Percentiles rank a stretch among this genome's conserved stretches.
Conservation (phyloP, 2,888 invertebrate genomes). For the Iphiclides podalirius region DNA sequence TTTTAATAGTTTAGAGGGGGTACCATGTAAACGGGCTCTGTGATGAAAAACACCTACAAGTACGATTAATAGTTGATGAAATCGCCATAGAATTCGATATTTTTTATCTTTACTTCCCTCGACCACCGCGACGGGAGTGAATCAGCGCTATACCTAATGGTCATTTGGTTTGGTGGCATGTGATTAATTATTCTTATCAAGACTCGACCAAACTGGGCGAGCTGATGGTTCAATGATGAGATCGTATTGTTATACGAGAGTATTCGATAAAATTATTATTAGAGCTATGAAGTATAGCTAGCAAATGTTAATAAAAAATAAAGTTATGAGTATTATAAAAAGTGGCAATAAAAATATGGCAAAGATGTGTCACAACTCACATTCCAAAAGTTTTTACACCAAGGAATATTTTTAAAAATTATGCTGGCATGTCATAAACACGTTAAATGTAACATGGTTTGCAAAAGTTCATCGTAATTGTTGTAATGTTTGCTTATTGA, state of each 20-base stretch:
- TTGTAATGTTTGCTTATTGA: too few species aligned
- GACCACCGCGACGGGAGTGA: slow-evolving; percentile 61
- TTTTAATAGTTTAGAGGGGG: too few species aligned
- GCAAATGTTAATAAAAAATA: too few species aligned
- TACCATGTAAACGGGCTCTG: neutral
- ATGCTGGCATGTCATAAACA: too few species aligned
- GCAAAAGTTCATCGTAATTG: too few species aligned
- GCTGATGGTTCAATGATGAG: slow-evolving; percentile 73
- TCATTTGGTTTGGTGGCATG: slow-evolving; percentile 55
- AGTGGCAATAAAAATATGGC: too few species aligned
- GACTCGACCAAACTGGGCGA: slow-evolving; percentile 42
- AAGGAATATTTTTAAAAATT: too few species aligned
- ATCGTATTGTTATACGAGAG: slow-evolving; percentile 34
- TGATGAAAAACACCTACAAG: neutral
- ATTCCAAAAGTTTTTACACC: too few species aligned
- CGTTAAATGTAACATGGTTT: too few species aligned
- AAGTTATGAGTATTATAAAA: too few species aligned
- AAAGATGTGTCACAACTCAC: too few species aligned
- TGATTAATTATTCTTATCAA: slow-evolving; percentile 76
- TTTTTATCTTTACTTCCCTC: slow-evolving; percentile 38
- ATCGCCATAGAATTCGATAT: slow-evolving; percentile 37
- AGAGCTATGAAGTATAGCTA: neutral
- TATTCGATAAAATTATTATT: neutral
- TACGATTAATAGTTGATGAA: slow-evolving; percentile 40
- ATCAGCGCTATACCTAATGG: slow-evolving; percentile 68